Percentiles rank a stretch among this genome's conserved stretches.
Conservation (phyloP, 2,113 vertebrate species). For the Grammomys dolichurus region DNA sequence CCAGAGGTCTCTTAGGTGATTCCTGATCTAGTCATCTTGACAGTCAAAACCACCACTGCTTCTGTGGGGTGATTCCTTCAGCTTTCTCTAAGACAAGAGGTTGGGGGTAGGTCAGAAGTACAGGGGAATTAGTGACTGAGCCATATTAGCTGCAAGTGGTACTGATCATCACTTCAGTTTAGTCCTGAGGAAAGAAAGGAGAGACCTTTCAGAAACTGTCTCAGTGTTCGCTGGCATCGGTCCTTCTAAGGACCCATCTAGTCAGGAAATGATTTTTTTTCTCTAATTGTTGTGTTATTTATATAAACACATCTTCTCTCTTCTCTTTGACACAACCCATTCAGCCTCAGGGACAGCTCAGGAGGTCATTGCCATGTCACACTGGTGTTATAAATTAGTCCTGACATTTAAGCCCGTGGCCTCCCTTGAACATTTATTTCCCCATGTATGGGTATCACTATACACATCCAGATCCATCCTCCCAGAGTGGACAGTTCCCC, state of each 20-base stretch:
- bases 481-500: neutral
- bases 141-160: neutral
- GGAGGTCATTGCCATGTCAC: constrained; percentile 70
- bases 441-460: constrained; percentile 46
- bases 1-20: too few species aligned
- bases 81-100: neutral
- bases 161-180: neutral
- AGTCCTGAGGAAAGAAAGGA: constrained; percentile 40
- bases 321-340: constrained; percentile 76
- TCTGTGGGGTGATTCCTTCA: neutral
- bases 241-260: constrained; percentile 61
- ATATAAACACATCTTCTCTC: constrained; percentile 71
- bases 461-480: constrained; percentile 11
- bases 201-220: constrained; percentile 68
- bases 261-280: constrained; percentile 70
- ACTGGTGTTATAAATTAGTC: constrained; percentile 68
- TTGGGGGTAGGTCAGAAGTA: too few species aligned
- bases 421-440: constrained; percentile 38
- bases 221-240: constrained; percentile 41
- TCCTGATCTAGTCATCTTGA: neutral
- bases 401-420: constrained; percentile 50
- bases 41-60: neutral
- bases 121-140: too few species aligned
- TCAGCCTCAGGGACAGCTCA: constrained; percentile 54
- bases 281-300: constrained; percentile 47